phyloP scores from a whole-genome alignment of 2,797 vertebrate genomes.

The Chrosomus eos region DNA sequence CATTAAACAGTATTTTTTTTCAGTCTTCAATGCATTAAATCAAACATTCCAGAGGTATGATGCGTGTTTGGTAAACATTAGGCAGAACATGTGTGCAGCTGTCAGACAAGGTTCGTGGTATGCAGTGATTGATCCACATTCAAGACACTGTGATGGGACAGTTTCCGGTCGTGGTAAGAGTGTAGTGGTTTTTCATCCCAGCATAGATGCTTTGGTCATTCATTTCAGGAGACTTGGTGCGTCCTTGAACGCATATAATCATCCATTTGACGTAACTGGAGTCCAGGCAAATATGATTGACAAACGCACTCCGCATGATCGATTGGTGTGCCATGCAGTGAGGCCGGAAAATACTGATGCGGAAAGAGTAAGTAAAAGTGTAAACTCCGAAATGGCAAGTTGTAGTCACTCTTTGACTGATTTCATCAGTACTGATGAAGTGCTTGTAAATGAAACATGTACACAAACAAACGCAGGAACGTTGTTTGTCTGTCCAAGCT shows the following conservation, averaged over 20 bases:
- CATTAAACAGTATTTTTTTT: too few species aligned
- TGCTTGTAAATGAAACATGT: rapidly evolving
- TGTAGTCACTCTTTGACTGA: too few species aligned
- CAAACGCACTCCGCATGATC: too few species aligned
- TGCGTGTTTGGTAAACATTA: background rate
- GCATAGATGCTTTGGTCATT: rapidly evolving
- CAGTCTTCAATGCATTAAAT: too few species aligned
- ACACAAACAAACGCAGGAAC: background rate
- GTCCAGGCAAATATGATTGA: too few species aligned
- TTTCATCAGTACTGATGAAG: background rate
- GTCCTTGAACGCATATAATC: too few species aligned
- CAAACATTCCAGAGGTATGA: background rate
- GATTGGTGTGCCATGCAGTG: too few species aligned
- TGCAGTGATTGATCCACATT: background rate
- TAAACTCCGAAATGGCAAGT: rapidly evolving
- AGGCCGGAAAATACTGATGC: too few species aligned
- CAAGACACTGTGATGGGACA: background rate
- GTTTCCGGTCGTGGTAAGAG: background rate
- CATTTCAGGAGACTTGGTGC: background rate
- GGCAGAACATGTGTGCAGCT: background rate
- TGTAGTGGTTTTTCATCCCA: background rate
- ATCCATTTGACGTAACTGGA: too few species aligned
- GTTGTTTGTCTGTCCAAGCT: rapidly evolving
- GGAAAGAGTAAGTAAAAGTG: background rate
- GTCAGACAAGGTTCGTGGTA: background rate